A percentile compares a stretch with the other conserved stretches of the same genome.
Conservation (phyloP, 2,888 invertebrate genomes). For the Acrobasis repandana region DNA sequence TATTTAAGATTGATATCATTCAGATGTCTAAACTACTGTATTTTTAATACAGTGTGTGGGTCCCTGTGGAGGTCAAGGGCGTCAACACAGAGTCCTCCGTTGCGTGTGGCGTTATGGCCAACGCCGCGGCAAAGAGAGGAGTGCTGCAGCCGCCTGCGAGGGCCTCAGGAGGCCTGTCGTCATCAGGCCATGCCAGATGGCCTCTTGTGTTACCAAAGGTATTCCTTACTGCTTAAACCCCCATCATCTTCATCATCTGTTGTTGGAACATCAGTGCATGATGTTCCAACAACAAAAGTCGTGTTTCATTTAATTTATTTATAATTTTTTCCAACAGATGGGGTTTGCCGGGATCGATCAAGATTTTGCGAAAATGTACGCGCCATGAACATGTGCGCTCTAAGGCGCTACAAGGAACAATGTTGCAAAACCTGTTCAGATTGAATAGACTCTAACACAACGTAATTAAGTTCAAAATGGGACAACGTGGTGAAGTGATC, state of each 20-base stretch:
- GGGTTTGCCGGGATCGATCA: conserved; percentile 90
- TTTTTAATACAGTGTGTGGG: conserved; percentile 89
- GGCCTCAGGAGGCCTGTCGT: conserved; percentile 89
- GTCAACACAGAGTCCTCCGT: conserved; percentile 93
- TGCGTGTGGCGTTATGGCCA: conserved; percentile 95
- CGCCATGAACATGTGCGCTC: conserved; percentile 93
- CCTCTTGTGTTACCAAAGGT: conserved; percentile 80
- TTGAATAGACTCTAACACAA: conserved; percentile 38
- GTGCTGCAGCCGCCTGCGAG: conserved; percentile 94
- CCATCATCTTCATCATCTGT: not conserved
- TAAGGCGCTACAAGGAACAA: conserved; percentile 91
- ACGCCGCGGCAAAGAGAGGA: conserved; percentile 88
- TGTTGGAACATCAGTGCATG: too few species aligned
- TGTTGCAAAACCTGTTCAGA: conserved; percentile 92
- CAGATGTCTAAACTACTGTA: too few species aligned
- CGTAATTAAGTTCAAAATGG: conserved; percentile 23
- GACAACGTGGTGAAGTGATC: not conserved
- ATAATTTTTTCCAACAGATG: conserved; percentile 71
- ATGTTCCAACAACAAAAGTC: not conserved
- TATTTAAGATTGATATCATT: too few species aligned
- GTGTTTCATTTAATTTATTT: conserved; percentile 21
- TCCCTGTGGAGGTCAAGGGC: conserved; percentile 89
- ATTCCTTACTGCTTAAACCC: not conserved
- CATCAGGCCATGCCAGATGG: conserved; percentile 89
- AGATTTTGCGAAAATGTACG: conserved; percentile 94